These are phyloP conservation scores for Seira ritae DNA, from an alignment of 2,888 invertebrate genomes.

Conservation along the genomic window DNA sequence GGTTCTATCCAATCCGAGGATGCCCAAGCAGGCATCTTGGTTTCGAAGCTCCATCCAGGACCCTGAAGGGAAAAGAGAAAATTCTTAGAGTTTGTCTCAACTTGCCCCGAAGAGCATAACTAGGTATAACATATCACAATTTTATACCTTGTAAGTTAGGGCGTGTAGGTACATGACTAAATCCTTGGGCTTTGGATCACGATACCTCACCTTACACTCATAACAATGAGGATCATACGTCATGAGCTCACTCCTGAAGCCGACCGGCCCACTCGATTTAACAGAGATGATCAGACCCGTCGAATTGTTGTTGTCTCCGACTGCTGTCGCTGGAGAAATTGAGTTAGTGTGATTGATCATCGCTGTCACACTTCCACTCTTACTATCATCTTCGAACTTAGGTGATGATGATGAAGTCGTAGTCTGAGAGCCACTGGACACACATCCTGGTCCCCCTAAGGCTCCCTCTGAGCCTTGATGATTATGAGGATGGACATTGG, in stretches of 20 bases:
- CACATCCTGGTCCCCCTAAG: conserved; percentile 31
- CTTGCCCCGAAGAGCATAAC: background rate
- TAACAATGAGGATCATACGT: conserved; percentile 91
- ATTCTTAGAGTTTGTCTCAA: conserved; percentile 10
- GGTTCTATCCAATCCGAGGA: conserved; percentile 86
- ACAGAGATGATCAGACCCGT: conserved; percentile 23
- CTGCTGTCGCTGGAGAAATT: conserved; percentile 7
- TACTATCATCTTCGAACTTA: conserved; percentile 35
- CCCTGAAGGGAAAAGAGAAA: conserved; percentile 80
- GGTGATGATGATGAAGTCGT: conserved; percentile 51
- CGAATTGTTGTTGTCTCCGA: conserved; percentile 43
- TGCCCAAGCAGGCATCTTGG: conserved; percentile 91
- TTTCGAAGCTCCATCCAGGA: conserved; percentile 93
- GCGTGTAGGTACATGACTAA: conserved; percentile 98
- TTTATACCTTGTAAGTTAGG: conserved; percentile 88
- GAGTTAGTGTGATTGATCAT: conserved; percentile 31
- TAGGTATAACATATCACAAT: background rate
- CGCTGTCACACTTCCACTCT: background rate
- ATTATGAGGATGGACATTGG: background rate
- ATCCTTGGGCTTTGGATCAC: conserved; percentile 93
- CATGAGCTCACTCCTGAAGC: conserved; percentile 84
- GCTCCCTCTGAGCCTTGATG: background rate
- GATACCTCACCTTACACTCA: conserved; percentile 93
- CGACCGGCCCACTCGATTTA: conserved; percentile 74
- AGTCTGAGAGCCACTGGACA: conserved; percentile 39